phyloP scores from a whole-genome alignment of 2,797 vertebrate genomes.

The Lepilemur septentrionalis region DNA sequence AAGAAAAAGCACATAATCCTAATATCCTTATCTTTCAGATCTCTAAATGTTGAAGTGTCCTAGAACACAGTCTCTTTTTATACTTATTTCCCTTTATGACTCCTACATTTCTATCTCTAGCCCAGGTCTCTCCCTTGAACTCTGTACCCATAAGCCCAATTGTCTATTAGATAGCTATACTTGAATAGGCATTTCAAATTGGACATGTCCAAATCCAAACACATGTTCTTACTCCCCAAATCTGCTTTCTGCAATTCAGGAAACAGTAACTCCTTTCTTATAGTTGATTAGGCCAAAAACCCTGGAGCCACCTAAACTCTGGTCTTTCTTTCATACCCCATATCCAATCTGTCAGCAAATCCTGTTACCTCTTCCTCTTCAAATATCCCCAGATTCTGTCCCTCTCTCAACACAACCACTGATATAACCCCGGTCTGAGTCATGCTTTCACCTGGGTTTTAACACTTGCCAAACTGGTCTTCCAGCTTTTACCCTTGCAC shows the following conservation, averaged over 20 bases:
- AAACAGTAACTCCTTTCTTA: neutral
- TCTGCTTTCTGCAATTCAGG: neutral
- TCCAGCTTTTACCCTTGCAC: neutral
- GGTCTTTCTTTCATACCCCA: neutral
- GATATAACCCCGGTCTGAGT: neutral
- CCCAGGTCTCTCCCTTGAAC: neutral
- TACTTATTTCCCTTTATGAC: neutral
- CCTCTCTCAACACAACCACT: neutral
- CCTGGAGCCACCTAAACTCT: neutral
- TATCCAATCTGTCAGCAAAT: conserved; percentile 6
- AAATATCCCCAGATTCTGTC: neutral
- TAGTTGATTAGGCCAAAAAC: neutral
- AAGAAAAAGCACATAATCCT: neutral
- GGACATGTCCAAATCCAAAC: neutral
- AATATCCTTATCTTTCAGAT: neutral
- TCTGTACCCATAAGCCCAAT: neutral
- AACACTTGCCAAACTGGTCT: neutral
- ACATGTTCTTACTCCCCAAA: neutral
- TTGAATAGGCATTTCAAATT: neutral
- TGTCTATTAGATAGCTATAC: neutral
- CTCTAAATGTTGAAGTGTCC: neutral
- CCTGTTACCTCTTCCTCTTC: conserved; percentile 1
- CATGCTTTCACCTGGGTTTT: neutral
- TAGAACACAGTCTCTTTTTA: neutral
- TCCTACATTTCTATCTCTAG: neutral